Evolutionary conservation across 1,140 invertebrate genomes (phyloP), one percentile per base, ranked within the genome.

Genomic region (Diachasmimorpha longicaudata): DNA sequence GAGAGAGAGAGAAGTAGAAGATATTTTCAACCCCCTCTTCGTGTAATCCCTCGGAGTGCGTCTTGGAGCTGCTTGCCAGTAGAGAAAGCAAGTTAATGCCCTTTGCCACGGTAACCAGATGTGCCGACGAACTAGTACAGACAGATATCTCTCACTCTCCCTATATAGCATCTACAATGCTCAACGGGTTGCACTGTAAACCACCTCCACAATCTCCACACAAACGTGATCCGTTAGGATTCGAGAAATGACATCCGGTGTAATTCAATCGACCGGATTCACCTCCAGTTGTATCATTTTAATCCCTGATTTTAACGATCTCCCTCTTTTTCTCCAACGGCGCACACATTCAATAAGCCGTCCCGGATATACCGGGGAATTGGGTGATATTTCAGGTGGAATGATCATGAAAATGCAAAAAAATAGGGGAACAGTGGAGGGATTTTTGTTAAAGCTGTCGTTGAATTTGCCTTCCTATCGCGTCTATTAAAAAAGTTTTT

Each of bases 401-500:
- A 19, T 25, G 21, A 25, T 70, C 39, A 46, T 79, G 77, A 81
- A 83, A 83, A 80, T 82, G 79, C 80, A 82, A 81, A 63, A 63
- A 63, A 63, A 25, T 52, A 52, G 48, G 48, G 44, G 44, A 13
- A 2, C 9, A 19, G 48, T n/a, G 48, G 14, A 13, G 14, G 16
- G n/a, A 52, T 16, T 52, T 74, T 79, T 79, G 79, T 73, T 31
- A 31, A 74, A 79, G 71, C 75, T 44, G 68, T 58, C 21, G 42
- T 70, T 63, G 58, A 67, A 63, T 25, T 63, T 55, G 23, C 46
- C 44, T 76, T 70, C 75, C 66, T 79, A 80, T 81, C 74, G 79
- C 69, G 76, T 52, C 78, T 83, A 83, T 84, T 84, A 83, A 82
- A 84, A 83, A 84, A 84, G 82, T 82, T 83, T 68, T 13, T 16